Base-by-base conservation (phyloP, 2,113 vertebrate genomes). In the Scortum barcoo region DNA sequence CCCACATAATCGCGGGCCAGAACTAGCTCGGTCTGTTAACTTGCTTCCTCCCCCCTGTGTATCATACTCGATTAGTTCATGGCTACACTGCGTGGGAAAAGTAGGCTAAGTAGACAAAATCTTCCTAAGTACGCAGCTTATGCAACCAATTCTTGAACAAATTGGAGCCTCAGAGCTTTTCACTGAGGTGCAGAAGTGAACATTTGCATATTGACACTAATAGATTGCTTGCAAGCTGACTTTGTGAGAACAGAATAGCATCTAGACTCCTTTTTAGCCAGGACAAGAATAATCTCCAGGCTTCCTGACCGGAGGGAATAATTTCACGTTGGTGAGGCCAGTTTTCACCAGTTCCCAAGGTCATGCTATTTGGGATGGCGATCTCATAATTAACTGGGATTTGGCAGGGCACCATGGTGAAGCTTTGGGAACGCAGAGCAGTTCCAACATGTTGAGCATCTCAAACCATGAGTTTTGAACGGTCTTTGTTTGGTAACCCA, bases 351-450 rank as follows among this genome's bases (percentile, higher is more conserved):
- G 74, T 84, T 93, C 89, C 88, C 91, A 92, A 89, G 91, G 84
- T 92, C 89, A 91, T 76, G 78, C 85, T 88, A 68, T 90, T 81
- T 82, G 85, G 88, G 76, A 87, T 33, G 75, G 72, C 62, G 13
- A 88, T 90, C 77, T 88, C 71, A 78, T 88, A 92, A 93, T 93
- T 93, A 93, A 83, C 50, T 85, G 67, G 80, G 88, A 91, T 92
- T 94, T 93, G 82, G 76, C 78, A 24, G 42, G 50, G 48, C 36
- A 89, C 75, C 85, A 84, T 44, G 75, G 77, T 72, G 86, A 91
- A 74, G 51, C 76, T 86, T 78, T 76, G 84, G 84, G 79, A 91
- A 91, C 70, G 28, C 69, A 53, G 65, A 85, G 48, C 86, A 78
- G 70, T 61, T 81, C 86, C 28, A 91, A 78, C 85, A 87, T 84